Percentiles rank a stretch among this genome's conserved stretches.
phyloP scores from a whole-genome alignment of 2,113 vertebrate genomes.

The Corythornis vintsioides region DNA sequence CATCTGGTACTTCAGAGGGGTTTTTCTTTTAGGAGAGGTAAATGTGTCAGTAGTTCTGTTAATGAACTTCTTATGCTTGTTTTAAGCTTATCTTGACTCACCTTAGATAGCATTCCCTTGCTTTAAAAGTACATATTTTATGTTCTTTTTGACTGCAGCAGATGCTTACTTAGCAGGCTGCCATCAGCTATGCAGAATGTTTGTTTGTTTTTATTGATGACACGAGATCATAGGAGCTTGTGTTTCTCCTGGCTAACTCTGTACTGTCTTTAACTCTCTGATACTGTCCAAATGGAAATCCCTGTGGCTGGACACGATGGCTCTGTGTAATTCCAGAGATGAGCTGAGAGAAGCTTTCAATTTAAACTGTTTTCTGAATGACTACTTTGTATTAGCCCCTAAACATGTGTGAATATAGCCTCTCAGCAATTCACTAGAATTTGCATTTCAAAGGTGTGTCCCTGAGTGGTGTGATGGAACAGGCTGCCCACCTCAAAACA shows the following conservation, averaged over 20 bases:
- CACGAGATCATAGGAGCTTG: neutral
- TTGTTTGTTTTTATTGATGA: neutral
- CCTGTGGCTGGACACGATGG: neutral
- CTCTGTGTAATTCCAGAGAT: neutral
- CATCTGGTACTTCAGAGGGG: neutral
- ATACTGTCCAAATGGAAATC: neutral
- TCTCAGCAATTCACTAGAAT: neutral
- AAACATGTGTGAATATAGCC: neutral
- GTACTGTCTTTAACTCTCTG: neutral
- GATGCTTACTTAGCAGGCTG: neutral
- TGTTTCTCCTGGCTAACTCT: neutral
- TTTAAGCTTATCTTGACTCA: neutral
- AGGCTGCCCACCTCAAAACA: neutral
- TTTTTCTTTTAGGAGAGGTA: neutral
- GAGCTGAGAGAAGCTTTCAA: neutral
- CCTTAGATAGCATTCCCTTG: neutral
- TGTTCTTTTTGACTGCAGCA: neutral
- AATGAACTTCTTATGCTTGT: neutral
- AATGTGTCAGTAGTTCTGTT: neutral
- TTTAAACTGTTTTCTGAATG: neutral
- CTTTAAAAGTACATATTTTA: neutral
- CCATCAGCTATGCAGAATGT: neutral
- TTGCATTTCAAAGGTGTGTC: neutral
- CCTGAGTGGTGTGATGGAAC: neutral
- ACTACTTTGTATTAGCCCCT: neutral